Base-by-base conservation (phyloP, 1,140 invertebrate species). In the Bursaphelenchus mucronatus region DNA sequence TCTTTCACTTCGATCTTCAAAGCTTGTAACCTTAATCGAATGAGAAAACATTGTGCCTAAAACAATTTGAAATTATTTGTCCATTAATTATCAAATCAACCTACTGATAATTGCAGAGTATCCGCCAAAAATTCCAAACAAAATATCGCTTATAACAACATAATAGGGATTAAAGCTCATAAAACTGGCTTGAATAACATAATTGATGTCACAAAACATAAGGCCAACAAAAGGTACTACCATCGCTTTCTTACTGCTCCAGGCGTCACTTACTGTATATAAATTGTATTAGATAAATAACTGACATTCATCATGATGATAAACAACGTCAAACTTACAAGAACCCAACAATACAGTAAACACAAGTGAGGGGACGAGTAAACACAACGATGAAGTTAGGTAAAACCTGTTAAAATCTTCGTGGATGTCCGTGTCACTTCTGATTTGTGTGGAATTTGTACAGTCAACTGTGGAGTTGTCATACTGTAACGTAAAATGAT, bases 151-250 rank as follows among this genome's bases (percentile, higher is more conserved):
- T 44, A 76, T 55, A 43, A 76, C 39, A 39, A 76, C 57, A 43
- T 51, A 76, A 61, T 76, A 76, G 3, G 63, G 57, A 58, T 70
- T 72, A 52, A 44, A 66, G n/a, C 59, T 11, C 51, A 77, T 64
- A 40, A 63, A 69, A 40, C 58, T 45, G 21, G 67, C 57, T 56
- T 77, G 75, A 9, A 80, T 30, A 7, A 76, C 55, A 61, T 77
- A 76, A 50, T 76, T 76, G 19, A 79, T 30, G 41, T 72, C 66
- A 11, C 54, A 53, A n/a, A 76, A 30, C 49, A 76, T 52, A 13
- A 76, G 47, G n/a, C 75, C 76, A 67, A 74, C 8, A 49, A 79
- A 67, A 7, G 75, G 76, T 21, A 76, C 67, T n/a, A 76, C 17
- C 17, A 79, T 46, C 15, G 76, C 44, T 17, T 63, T 55, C 55